These are phyloP conservation scores for Allolobophora icterica DNA, from an alignment of 2,888 invertebrate genomes.

Conservation along the genomic window DNA sequence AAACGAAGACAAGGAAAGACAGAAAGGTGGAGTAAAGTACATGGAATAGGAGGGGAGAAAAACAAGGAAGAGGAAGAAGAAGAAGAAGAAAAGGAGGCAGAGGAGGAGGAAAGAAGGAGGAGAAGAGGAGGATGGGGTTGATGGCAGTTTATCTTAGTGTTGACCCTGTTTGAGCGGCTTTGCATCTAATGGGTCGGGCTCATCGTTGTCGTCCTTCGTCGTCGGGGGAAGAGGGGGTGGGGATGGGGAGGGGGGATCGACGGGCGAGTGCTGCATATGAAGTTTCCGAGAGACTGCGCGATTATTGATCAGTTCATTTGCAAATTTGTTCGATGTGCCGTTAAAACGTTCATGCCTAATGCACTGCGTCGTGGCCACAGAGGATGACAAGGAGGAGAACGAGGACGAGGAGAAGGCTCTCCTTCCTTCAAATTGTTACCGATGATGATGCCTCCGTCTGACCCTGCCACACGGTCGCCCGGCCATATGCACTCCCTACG, in stretches of 20 bases:
- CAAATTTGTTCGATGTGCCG: slow-evolving; percentile 10
- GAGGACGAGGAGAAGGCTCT: background rate
- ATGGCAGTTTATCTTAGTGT: slow-evolving; percentile 28
- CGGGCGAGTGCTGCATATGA: background rate
- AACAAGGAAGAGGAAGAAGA: background rate
- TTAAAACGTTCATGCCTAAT: slow-evolving; percentile 11
- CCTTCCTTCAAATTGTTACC: background rate
- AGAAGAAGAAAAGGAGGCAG: background rate
- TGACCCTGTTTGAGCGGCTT: slow-evolving; percentile 25
- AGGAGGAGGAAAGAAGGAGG: background rate
- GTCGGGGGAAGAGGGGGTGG: too few relatives aligned
- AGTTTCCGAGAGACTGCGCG: slow-evolving; percentile 10
- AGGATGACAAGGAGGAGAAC: background rate
- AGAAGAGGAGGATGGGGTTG: background rate
- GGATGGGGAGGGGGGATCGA: too few relatives aligned
- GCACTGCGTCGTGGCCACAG: background rate
- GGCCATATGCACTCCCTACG: background rate
- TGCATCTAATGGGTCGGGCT: background rate
- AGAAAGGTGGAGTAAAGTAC: too few relatives aligned
- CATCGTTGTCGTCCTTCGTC: background rate
- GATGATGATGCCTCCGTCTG: background rate
- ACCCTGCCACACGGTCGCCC: background rate
- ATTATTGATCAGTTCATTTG: slow-evolving; percentile 17
- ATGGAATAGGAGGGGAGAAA: background rate
- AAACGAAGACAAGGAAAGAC: background rate